A percentile compares a stretch with the other conserved stretches of the same genome.
Evolutionary conservation across 2,797 vertebrate species (phyloP).

Genomic region (Phoebastria nigripes): DNA sequence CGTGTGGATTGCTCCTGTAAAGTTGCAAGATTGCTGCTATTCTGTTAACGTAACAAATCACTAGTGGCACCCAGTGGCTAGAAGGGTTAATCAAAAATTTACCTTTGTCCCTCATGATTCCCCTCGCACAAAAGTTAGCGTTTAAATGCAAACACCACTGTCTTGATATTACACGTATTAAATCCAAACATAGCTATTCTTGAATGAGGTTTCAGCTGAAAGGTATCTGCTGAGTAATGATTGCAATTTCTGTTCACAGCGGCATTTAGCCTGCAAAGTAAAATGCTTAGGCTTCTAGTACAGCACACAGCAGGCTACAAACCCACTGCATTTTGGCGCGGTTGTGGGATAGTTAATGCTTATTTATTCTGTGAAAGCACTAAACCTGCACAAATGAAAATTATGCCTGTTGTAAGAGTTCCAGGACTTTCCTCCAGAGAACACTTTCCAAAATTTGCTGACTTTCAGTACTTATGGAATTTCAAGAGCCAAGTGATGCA

Average conservation of each 20-base stretch:
- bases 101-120: not conserved
- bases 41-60: conserved; percentile 49
- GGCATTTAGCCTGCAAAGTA: not conserved
- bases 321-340: not conserved
- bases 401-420: conserved; percentile 42
- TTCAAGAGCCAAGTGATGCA: conserved; percentile 56
- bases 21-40: not conserved
- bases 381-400: conserved; percentile 50
- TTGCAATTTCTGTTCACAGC: not conserved
- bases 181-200: not conserved
- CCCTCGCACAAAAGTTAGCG: not conserved
- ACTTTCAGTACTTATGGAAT: conserved; percentile 18
- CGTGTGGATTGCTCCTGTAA: not conserved
- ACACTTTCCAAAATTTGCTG: conserved; percentile 51
- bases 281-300: not conserved
- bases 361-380: conserved; percentile 51
- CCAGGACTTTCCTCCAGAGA: conserved; percentile 63
- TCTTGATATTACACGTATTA: not conserved
- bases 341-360: conserved; percentile 39
- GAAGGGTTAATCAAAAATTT: conserved; percentile 58
- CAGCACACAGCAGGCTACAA: not conserved
- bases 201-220: not conserved
- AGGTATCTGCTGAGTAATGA: conserved; percentile 6
- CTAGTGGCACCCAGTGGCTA: conserved; percentile 67
- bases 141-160: conserved; percentile 18